phyloP scores from a whole-genome alignment of 2,113 vertebrate species.

The Alaudala cheleensis region DNA sequence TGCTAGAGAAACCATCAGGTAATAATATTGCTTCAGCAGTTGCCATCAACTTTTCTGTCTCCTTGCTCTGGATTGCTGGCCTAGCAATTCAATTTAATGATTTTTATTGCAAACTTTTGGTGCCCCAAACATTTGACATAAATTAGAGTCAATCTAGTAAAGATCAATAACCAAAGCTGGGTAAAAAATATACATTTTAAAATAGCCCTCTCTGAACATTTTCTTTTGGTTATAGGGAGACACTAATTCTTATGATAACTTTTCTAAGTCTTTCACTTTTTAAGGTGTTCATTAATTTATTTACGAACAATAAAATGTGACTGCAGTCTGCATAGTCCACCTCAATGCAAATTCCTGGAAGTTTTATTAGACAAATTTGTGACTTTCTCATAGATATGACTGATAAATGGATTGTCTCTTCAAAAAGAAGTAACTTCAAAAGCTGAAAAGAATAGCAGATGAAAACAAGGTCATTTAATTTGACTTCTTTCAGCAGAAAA shows the following conservation, averaged over 20 bases:
- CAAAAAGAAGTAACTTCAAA: slow-evolving; percentile 46
- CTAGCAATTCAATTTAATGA: background rate
- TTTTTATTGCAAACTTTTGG: background rate
- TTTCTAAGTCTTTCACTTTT: background rate
- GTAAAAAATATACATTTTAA: background rate
- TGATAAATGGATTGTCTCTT: background rate
- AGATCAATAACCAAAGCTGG: background rate
- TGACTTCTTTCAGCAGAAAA: slow-evolving; percentile 50
- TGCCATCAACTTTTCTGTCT: background rate
- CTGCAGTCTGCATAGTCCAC: background rate
- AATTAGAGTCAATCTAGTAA: background rate
- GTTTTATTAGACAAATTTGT: background rate
- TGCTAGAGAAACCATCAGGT: background rate
- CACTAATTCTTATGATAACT: background rate
- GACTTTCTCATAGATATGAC: background rate
- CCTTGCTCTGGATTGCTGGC: background rate
- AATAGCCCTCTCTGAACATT: rapidly evolving
- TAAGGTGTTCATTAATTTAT: background rate
- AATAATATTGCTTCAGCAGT: background rate
- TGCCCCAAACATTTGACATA: background rate
- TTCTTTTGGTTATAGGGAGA: background rate
- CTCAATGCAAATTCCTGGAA: background rate
- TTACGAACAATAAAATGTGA: background rate
- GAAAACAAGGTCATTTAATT: slow-evolving; percentile 37
- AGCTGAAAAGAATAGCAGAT: background rate